These are phyloP conservation scores for Chaetophractus vellerosus DNA, from an alignment of 2,797 vertebrate genomes.

Conservation along the genomic window DNA sequence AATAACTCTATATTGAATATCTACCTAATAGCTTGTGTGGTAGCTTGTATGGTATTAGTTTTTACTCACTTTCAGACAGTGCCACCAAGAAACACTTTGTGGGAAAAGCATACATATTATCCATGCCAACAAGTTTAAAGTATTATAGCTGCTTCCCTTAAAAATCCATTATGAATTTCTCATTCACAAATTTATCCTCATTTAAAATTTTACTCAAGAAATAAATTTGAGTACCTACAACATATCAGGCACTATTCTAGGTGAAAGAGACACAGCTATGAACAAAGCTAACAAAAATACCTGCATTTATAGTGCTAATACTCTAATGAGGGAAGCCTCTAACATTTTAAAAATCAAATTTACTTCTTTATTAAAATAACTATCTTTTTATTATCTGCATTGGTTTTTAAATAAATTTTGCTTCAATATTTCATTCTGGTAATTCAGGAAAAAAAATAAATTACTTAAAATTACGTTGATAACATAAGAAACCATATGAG, in stretches of 20 bases:
- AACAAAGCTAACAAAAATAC: constrained; percentile 59
- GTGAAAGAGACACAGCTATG: not conserved
- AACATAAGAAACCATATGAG: not conserved
- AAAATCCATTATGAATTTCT: constrained; percentile 66
- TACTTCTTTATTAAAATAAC: constrained; percentile 17
- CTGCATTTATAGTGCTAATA: not conserved
- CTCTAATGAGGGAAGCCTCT: not conserved
- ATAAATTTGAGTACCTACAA: constrained; percentile 50
- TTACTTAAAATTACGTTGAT: not conserved
- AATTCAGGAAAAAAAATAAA: not conserved
- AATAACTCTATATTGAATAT: constrained; percentile 40
- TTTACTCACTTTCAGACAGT: constrained; percentile 56
- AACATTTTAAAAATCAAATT: constrained; percentile 48
- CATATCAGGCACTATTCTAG: not conserved
- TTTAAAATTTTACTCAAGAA: constrained; percentile 48
- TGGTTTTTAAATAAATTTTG: constrained; percentile 55
- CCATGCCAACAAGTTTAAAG: constrained; percentile 48
- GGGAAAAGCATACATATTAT: constrained; percentile 10
- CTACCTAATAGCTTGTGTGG: not conserved
- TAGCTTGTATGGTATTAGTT: not conserved
- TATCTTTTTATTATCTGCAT: constrained; percentile 22
- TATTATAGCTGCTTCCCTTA: constrained; percentile 54
- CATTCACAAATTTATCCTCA: constrained; percentile 45
- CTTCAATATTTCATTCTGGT: constrained; percentile 24
- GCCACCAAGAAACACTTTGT: constrained; percentile 24